phyloP scores from a whole-genome alignment of 2,113 vertebrate genomes.

The Perca flavescens region DNA sequence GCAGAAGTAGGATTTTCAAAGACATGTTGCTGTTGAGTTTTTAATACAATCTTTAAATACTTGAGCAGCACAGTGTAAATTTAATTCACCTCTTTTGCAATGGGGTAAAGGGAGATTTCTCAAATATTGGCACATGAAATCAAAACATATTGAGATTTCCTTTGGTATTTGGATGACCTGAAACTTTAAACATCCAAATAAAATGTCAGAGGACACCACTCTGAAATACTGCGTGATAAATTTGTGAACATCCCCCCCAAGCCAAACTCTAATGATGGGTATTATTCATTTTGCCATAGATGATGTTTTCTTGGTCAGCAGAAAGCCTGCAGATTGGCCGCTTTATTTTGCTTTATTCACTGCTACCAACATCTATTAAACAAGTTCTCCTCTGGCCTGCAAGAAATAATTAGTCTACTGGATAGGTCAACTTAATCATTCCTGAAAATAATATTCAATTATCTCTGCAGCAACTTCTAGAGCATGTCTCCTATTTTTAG shows the following conservation, averaged over 20 bases:
- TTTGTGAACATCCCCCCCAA: conserved; percentile 33
- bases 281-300: conserved; percentile 61
- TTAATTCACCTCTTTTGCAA: background rate
- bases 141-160: background rate
- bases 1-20: too few relatives aligned
- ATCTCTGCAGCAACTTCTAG: conserved; percentile 82
- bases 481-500: conserved; percentile 83
- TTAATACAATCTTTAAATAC: background rate
- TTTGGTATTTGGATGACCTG: conserved; percentile 4
- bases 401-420: conserved; percentile 85
- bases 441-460: conserved; percentile 89
- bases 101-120: background rate
- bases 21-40: background rate
- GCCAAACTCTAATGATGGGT: conserved; percentile 53
- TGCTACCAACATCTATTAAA: conserved; percentile 82
- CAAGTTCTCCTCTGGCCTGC: conserved; percentile 74
- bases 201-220: conserved; percentile 25
- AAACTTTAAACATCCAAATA: conserved; percentile 15
- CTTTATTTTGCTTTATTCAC: conserved; percentile 77
- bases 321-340: conserved; percentile 58
- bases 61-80: background rate
- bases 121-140: background rate
- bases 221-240: conserved; percentile 28
- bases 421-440: conserved; percentile 87
- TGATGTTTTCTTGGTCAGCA: conserved; percentile 59